Evolutionary conservation across 2,888 invertebrate genomes (phyloP), one percentile per base, ranked within the genome.

Genomic region (Dolomedes plantarius): DNA sequence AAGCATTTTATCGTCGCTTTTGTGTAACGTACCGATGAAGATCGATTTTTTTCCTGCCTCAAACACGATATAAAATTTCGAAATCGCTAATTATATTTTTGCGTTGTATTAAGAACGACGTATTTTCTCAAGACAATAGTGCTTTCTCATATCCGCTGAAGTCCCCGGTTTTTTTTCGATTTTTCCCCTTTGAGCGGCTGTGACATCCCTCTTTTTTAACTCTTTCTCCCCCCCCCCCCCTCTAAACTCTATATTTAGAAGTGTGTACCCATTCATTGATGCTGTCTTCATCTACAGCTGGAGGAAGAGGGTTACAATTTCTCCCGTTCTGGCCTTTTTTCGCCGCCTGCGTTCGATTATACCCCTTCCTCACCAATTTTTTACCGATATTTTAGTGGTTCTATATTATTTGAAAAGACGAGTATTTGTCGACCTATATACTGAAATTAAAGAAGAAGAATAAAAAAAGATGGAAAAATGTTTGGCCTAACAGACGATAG

Each of bases 221-320:
- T 46, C 16, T 56, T 56, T 56, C 56, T 56, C 56, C 56, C 5
- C 56, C 3, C 11, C 19, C 16, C 46, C 9, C 16, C 41, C 16
- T 46, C 46, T 46, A 46, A 46, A 46, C 56, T 56, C 56, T 56
- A 56, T 56, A 56, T 56, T 56, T 56, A 56, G 56, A 56, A 56
- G 23, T 56, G 23, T 56, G 23, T 56, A 56, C 56, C 56, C 23
- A 56, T 56, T 56, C 56, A 56, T 56, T 56, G 56, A 56, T 23
- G 41, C 16, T 16, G 23, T 56, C 56, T 56, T 56, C 16, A 5
- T 46, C 36, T 13, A 6, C 56, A 56, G 56, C 56, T 56, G 56
- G 56, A 56, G 56, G 56, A 56, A 56, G 56, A 56, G 56, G 56
- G 56, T 56, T 23, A 23, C 19, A 16, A 56, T 56, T 56, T 56